A percentile compares a stretch with the other conserved stretches of the same genome.
Evolutionary conservation across 2,888 invertebrate species (phyloP).

Genomic region (Stenichneumon culpator): DNA sequence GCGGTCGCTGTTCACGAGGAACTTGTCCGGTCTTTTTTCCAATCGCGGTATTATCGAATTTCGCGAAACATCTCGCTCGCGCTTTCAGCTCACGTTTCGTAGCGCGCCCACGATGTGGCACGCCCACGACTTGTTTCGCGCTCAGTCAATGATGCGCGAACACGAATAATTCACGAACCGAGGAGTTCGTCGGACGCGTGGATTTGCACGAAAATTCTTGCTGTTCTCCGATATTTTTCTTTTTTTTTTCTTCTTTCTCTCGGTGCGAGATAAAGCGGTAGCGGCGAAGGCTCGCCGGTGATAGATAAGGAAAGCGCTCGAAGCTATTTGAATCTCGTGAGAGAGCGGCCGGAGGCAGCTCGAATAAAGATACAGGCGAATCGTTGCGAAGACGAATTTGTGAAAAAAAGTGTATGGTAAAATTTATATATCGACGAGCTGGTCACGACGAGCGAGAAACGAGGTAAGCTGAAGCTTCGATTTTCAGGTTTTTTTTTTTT

Average conservation of each 20-base stretch:
- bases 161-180: slow-evolving; percentile 19
- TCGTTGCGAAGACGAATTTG: slow-evolving; percentile 5
- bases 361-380: slow-evolving; percentile 12
- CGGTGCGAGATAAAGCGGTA: neutral
- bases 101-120: neutral
- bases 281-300: slow-evolving; percentile 8
- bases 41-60: slow-evolving; percentile 10
- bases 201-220: slow-evolving; percentile 4
- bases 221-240: neutral
- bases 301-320: slow-evolving; percentile 38
- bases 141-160: slow-evolving; percentile 17
- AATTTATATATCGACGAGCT: slow-evolving; percentile 5
- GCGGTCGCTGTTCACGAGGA: slow-evolving; percentile 1
- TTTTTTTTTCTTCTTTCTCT: neutral
- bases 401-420: neutral
- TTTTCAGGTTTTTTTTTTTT: neutral
- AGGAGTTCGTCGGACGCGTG: neutral
- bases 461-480: neutral
- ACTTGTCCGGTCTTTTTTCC: neutral
- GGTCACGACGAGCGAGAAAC: slow-evolving; percentile 16
- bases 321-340: slow-evolving; percentile 32
- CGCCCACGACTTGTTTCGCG: slow-evolving; percentile 18
- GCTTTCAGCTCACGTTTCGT: slow-evolving; percentile 36
- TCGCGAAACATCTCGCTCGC: slow-evolving; percentile 30
- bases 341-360: neutral